phyloP scores from a whole-genome alignment of 2,888 invertebrate species.

The Eristalinus aeneus region DNA sequence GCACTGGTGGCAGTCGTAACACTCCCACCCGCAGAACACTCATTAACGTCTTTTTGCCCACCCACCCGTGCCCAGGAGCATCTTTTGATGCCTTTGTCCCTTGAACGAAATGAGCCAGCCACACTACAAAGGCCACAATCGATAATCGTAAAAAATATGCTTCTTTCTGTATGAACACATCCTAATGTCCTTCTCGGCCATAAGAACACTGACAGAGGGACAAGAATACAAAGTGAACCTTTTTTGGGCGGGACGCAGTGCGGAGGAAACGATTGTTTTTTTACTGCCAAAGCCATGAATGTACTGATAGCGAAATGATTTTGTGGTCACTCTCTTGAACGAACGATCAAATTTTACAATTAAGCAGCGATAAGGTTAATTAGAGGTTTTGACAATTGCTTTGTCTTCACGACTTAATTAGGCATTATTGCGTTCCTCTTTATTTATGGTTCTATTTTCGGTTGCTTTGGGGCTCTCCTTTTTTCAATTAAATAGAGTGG shows the following conservation, averaged over 20 bases:
- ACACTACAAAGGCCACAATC: slow-evolving; percentile 17
- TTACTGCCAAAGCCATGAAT: slow-evolving; percentile 14
- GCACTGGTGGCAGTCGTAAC: neutral
- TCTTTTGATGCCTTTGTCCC: slow-evolving; percentile 3
- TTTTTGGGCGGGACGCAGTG: neutral
- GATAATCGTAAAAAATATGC: slow-evolving; percentile 27
- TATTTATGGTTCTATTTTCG: neutral
- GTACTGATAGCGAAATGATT: slow-evolving; percentile 4
- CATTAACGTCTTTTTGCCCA: slow-evolving; percentile 48
- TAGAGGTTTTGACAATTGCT: slow-evolving; percentile 11
- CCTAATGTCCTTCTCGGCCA: slow-evolving; percentile 23
- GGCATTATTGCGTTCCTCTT: neutral
- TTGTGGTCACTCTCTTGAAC: slow-evolving; percentile 21
- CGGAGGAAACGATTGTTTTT: slow-evolving; percentile 11
- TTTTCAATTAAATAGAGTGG: neutral
- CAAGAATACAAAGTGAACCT: neutral
- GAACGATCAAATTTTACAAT: slow-evolving; percentile 31
- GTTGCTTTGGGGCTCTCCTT: neutral
- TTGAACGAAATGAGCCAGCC: neutral
- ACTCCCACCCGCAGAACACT: slow-evolving; percentile 15
- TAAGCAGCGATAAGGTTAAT: slow-evolving; percentile 27
- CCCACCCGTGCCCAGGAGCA: neutral
- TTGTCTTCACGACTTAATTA: slow-evolving; percentile 22
- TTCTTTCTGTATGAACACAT: slow-evolving; percentile 1
- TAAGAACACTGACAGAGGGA: neutral